phyloP scores from a whole-genome alignment of 2,113 vertebrate genomes.

The Progne subis region DNA sequence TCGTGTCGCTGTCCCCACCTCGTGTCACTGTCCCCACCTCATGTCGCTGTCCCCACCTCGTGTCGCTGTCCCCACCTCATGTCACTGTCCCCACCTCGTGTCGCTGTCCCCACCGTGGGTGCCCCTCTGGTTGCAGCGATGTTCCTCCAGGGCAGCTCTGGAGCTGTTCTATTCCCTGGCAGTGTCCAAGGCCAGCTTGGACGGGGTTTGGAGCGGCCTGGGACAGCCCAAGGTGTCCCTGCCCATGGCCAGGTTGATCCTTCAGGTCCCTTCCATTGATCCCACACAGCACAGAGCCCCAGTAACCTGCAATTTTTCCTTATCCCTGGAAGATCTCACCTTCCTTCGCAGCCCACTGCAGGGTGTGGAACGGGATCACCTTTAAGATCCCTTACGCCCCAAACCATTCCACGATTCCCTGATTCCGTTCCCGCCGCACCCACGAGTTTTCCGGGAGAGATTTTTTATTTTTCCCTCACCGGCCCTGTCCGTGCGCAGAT shows the following conservation, averaged over 20 bases:
- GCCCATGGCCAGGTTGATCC: background rate
- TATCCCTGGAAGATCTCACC: background rate
- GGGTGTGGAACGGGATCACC: background rate
- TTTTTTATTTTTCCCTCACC: background rate
- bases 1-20: background rate
- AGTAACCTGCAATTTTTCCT: background rate
- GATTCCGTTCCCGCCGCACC: background rate
- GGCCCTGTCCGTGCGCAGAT: conserved; percentile 66
- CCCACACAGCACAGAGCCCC: background rate
- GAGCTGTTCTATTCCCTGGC: background rate
- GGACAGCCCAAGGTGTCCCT: background rate
- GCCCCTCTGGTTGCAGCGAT: background rate
- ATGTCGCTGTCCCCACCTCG: background rate
- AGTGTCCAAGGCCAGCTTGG: background rate
- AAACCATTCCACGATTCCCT: rapidly evolving
- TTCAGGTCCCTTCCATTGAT: background rate
- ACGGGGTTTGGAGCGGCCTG: background rate
- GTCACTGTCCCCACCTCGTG: background rate
- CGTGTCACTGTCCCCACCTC: no score
- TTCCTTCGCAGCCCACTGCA: background rate
- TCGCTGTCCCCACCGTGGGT: background rate
- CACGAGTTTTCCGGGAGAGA: background rate
- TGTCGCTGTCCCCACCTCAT: background rate
- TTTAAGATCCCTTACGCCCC: background rate
- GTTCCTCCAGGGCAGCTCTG: background rate